Evolutionary conservation across 2,113 vertebrate genomes (phyloP), one percentile per base, ranked within the genome.

Genomic region (Nanorana parkeri): DNA sequence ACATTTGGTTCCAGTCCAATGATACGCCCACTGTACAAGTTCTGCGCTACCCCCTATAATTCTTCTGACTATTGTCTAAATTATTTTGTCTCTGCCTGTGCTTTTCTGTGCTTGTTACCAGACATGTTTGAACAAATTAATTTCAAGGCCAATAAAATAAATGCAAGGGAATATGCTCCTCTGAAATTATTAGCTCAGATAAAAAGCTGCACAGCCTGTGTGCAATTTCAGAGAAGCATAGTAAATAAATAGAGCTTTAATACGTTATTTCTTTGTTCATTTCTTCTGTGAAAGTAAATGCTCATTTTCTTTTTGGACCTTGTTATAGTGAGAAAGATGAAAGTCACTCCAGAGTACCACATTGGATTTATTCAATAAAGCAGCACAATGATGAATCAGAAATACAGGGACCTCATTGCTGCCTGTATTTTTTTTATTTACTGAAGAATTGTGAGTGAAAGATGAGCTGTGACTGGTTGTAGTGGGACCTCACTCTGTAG

Each of bases 51-150:
- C 24, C 69, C 52, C 69, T 56, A 26, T 73, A 73, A 73, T 73
- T 73, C 52, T 73, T 73, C 69, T 73, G 52, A 56, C 69, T 55
- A 23, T 68, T 68, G 67, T 47, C 51, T 73, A 58, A 73, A 58
- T 58, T 56, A 73, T 73, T 73, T 58, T 55, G 16, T 55, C 26
- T 10, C 51, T 54, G 16, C 47, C 21, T 72, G 20, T 58, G 69
- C 56, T 73, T 55, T 73, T 56, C 36, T 28, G 17, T 72, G 51
- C 51, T 55, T 54, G 13, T 72, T 55, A n/a, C 69, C 26, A 56
- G 24, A 72, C 54, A 20, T 72, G 51, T 29, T 72, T 72, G 51
- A 55, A 29, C 17, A 28, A 28, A 72, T 24, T 71, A 26, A 19
- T 55, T 56, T 55, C 17, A 56, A n/a, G 51, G 55, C 19, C n/a